phyloP scores from a whole-genome alignment of 2,888 invertebrate genomes.

The Morpho helenor region DNA sequence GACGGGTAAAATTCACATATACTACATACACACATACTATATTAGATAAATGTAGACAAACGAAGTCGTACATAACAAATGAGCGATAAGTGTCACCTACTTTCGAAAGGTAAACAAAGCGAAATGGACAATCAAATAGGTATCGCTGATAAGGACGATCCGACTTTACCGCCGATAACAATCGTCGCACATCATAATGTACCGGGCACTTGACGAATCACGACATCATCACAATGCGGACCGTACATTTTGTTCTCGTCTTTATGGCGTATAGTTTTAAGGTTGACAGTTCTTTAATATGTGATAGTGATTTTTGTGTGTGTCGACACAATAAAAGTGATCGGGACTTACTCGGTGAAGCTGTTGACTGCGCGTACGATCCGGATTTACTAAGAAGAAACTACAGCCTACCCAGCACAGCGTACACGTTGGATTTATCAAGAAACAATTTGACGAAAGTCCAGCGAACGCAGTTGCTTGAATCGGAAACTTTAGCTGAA shows the following conservation, averaged over 20 bases:
- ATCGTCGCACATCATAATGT: slow-evolving; percentile 27
- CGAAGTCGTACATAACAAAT: neutral
- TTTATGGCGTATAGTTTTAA: slow-evolving; percentile 24
- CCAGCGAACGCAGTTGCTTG: slow-evolving; percentile 36
- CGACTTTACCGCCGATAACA: slow-evolving; percentile 36
- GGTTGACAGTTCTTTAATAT: slow-evolving; percentile 43
- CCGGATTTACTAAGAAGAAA: slow-evolving; percentile 28
- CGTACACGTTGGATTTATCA: slow-evolving; percentile 55
- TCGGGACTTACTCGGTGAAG: slow-evolving; percentile 42
- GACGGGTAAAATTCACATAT: too few species aligned
- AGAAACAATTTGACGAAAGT: slow-evolving; percentile 48
- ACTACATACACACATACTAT: too few species aligned
- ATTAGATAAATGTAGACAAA: too few species aligned
- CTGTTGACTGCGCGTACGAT: slow-evolving; percentile 53
- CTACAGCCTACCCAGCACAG: slow-evolving; percentile 42
- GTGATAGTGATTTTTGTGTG: slow-evolving; percentile 54
- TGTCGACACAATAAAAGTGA: slow-evolving; percentile 39
- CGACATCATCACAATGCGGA: slow-evolving; percentile 37
- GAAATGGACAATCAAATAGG: slow-evolving; percentile 55
- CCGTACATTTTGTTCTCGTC: slow-evolving; percentile 31
- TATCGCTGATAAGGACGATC: slow-evolving; percentile 50
- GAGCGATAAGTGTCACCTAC: slow-evolving; percentile 15
- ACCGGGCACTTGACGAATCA: slow-evolving; percentile 25
- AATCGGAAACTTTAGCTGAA: slow-evolving; percentile 44
- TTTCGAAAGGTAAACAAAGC: slow-evolving; percentile 36